Evolutionary conservation across 2,888 invertebrate genomes (phyloP).

Genomic region (Agriopis leucophaearia): DNA sequence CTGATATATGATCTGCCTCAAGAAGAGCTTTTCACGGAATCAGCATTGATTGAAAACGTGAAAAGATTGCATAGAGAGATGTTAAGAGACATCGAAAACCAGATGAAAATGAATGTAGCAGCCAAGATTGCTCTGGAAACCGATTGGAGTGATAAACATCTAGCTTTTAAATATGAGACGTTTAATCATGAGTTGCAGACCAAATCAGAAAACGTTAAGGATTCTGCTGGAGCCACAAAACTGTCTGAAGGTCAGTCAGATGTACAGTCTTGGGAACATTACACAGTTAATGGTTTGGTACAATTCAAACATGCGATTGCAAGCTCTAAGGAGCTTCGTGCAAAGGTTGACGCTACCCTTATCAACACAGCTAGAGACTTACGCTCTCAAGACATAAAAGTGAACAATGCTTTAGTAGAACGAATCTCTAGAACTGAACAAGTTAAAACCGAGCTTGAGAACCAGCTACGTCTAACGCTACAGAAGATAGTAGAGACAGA

Average conservation of each 20-base stretch:
- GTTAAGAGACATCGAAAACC: slow-evolving; percentile 89
- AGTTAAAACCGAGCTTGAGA: slow-evolving; percentile 89
- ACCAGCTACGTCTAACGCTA: slow-evolving; percentile 86
- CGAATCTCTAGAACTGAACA: slow-evolving; percentile 92
- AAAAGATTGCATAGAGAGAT: slow-evolving; percentile 88
- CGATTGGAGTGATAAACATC: slow-evolving; percentile 96
- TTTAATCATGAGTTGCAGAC: slow-evolving; percentile 90
- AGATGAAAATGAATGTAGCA: slow-evolving; percentile 90
- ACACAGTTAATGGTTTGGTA: slow-evolving; percentile 90
- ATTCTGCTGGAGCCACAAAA: slow-evolving; percentile 92
- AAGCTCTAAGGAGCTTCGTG: slow-evolving; percentile 90
- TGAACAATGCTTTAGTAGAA: slow-evolving; percentile 90
- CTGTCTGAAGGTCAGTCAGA: slow-evolving; percentile 94
- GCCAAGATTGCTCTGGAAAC: slow-evolving; percentile 92
- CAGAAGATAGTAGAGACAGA: slow-evolving; percentile 78
- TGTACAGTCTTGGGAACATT: slow-evolving; percentile 93
- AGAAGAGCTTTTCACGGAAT: slow-evolving; percentile 90
- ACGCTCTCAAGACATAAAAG: slow-evolving; percentile 92
- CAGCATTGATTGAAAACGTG: slow-evolving; percentile 90
- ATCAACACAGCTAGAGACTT: slow-evolving; percentile 92
- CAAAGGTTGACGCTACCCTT: slow-evolving; percentile 90
- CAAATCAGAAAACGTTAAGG: slow-evolving; percentile 89
- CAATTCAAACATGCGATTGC: slow-evolving; percentile 91
- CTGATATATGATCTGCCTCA: slow-evolving; percentile 91
- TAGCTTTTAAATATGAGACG: slow-evolving; percentile 92